Conservation (phyloP, 2,797 vertebrate species). For the Chelidonichthys spinosus region DNA sequence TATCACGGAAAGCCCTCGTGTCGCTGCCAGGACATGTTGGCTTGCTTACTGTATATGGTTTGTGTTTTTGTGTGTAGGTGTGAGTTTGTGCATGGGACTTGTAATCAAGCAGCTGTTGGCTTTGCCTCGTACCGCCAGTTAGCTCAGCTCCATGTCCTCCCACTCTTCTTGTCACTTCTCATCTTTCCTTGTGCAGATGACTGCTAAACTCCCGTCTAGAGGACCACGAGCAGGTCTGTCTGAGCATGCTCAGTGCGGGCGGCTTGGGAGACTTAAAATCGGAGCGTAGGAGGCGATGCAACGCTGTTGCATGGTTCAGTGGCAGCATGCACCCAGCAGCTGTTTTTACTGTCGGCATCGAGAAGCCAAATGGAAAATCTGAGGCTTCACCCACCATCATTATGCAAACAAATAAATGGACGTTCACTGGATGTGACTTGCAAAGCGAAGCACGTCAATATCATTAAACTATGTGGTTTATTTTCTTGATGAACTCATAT, state of each 20-base stretch:
- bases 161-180: constrained; percentile 61
- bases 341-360: constrained; percentile 28
- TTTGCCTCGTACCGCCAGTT: constrained; percentile 27
- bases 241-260: constrained; percentile 60
- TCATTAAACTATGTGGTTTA: not conserved
- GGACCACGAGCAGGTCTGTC: constrained; percentile 36
- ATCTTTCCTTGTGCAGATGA: constrained; percentile 48
- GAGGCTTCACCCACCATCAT: not conserved
- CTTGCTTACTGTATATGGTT: not conserved
- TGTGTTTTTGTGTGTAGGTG: constrained; percentile 16
- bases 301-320: constrained; percentile 51
- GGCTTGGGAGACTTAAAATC: constrained; percentile 43
- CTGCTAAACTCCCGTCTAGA: constrained; percentile 51
- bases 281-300: constrained; percentile 51
- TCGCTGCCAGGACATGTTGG: not conserved
- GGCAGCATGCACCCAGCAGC: constrained; percentile 33
- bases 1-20: not conserved
- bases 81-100: constrained; percentile 25
- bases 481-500: not conserved
- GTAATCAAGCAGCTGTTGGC: constrained; percentile 45
- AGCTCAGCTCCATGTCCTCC: constrained; percentile 56
- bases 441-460: constrained; percentile 5
- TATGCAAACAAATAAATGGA: constrained; percentile 10
- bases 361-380: constrained; percentile 16
- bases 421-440: not conserved